Conservation (phyloP, 2,113 vertebrate genomes). For the Bagarius yarrelli region DNA sequence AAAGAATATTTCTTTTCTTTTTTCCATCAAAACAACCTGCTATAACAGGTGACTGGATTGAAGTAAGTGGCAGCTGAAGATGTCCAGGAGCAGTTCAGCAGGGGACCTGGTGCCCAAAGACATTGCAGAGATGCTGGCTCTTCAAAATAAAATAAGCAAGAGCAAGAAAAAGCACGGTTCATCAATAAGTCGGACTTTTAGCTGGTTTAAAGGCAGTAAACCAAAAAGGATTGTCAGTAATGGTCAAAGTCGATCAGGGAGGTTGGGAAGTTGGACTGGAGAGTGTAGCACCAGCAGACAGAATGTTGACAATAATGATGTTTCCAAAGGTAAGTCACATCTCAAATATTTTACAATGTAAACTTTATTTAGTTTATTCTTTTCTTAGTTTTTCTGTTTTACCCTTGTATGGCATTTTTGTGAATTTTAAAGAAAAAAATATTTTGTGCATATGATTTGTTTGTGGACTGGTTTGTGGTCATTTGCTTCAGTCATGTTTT, state of each 20-base stretch:
- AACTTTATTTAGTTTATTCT: neutral
- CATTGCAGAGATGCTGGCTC: conserved; percentile 72
- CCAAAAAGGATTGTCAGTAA: conserved; percentile 69
- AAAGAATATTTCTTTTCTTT: neutral
- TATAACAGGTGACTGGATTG: conserved; percentile 8
- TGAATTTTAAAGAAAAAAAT: neutral
- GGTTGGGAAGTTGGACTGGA: conserved; percentile 39
- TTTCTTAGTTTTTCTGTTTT: neutral
- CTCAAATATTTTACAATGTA: neutral
- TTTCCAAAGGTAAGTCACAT: conserved; percentile 64
- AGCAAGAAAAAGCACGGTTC: conserved; percentile 70
- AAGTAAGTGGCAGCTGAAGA: conserved; percentile 48
- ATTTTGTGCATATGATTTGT: neutral
- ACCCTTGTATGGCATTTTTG: neutral
- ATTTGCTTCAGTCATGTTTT: neutral
- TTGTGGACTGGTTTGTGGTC: neutral
- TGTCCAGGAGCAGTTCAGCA: conserved; percentile 72
- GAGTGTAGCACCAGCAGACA: conserved; percentile 50
- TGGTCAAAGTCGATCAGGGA: conserved; percentile 56
- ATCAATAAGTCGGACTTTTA: conserved; percentile 80
- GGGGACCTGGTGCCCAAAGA: conserved; percentile 77
- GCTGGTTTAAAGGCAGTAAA: conserved; percentile 81
- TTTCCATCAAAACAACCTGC: conserved; percentile 3
- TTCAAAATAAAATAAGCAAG: conserved; percentile 66
- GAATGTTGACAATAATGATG: conserved; percentile 52